Percentiles rank a stretch among this genome's conserved stretches.
phyloP scores from a whole-genome alignment of 2,113 vertebrate genomes.

The Zapus hudsonius region DNA sequence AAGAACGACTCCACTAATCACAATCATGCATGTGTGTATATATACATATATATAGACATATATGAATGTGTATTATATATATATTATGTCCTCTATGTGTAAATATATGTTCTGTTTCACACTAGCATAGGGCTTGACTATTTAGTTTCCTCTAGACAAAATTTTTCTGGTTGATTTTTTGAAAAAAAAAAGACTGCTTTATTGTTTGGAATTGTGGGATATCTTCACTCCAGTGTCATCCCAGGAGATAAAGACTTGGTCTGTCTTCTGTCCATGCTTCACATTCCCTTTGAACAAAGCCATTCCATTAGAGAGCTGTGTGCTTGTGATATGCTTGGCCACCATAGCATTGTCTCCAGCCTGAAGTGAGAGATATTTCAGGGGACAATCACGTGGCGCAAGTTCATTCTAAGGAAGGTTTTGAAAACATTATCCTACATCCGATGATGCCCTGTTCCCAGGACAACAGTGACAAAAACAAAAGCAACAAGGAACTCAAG shows the following conservation, averaged over 20 bases:
- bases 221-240: neutral
- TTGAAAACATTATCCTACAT: neutral
- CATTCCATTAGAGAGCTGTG: neutral
- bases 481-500: neutral
- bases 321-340: neutral
- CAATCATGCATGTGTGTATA: no score
- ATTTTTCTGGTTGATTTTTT: neutral
- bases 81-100: neutral
- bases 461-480: neutral
- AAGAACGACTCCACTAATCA: neutral
- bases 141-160: neutral
- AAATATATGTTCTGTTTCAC: neutral
- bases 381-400: neutral
- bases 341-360: neutral
- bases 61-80: neutral
- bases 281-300: neutral
- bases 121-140: neutral
- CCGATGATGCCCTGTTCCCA: neutral
- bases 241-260: neutral
- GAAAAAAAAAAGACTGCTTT: neutral
- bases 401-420: neutral
- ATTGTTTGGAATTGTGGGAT: neutral
- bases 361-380: neutral
- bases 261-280: neutral
- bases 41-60: neutral